These are phyloP conservation scores for Cenopis cana DNA, from an alignment of 2,888 invertebrate genomes.

Conservation along the genomic window DNA sequence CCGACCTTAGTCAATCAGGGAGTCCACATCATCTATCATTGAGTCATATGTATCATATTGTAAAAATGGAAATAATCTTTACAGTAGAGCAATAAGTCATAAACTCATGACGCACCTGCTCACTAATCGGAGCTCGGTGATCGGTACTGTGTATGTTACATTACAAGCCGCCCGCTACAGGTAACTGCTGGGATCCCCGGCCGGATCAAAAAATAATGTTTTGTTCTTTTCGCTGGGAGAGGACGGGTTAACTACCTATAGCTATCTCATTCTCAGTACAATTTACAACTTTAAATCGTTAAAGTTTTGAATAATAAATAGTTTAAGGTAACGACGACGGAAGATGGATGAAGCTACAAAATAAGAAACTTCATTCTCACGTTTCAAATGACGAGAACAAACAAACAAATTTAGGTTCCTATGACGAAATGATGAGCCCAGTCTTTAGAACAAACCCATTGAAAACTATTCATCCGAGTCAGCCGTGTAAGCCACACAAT, in stretches of 20 bases:
- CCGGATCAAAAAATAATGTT: no score
- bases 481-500: constrained; percentile 60
- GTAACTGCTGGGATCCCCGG: no score
- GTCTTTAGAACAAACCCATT: constrained; percentile 62
- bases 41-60: background rate
- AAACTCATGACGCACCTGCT: no score
- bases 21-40: constrained; percentile 5
- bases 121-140: background rate
- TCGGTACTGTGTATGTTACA: no score
- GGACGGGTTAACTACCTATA: no score
- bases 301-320: background rate
- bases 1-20: background rate
- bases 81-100: no score
- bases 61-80: background rate
- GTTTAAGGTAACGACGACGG: constrained; percentile 10
- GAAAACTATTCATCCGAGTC: constrained; percentile 62
- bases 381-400: constrained; percentile 39
- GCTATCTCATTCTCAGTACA: no score
- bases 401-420: constrained; percentile 34
- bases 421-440: constrained; percentile 59
- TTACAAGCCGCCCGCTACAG: no score
- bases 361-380: constrained; percentile 32
- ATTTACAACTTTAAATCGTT: background rate
- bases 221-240: no score
- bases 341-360: constrained; percentile 21